A percentile compares a stretch with the other conserved stretches of the same genome.
Conservation (phyloP, 2,113 vertebrate genomes). For the Corynorhinus townsendii region DNA sequence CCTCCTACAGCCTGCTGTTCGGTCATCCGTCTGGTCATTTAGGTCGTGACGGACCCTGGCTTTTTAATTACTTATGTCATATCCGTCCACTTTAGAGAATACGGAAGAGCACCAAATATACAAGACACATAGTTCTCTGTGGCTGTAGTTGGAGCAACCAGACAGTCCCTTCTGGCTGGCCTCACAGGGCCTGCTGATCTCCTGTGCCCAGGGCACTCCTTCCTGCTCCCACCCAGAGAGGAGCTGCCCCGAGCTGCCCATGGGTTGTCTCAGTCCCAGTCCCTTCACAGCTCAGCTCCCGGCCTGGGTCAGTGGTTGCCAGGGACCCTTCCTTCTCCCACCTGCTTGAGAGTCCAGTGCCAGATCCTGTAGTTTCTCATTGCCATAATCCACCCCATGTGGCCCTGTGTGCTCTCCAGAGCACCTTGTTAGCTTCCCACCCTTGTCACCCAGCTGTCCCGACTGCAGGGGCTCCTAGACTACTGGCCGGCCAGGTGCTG, state of each 20-base stretch:
- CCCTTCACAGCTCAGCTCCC: not conserved
- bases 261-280: not conserved
- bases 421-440: not conserved
- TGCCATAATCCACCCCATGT: too few relatives aligned
- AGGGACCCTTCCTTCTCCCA: not conserved
- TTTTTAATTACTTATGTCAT: not conserved
- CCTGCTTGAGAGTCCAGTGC: not conserved
- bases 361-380: not conserved
- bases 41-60: too few relatives aligned
- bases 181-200: not conserved
- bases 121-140: not conserved
- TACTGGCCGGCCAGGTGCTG: not conserved
- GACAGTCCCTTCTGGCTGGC: not conserved
- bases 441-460: not conserved
- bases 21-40: too few relatives aligned
- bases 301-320: accelerated
- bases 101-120: not conserved
- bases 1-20: too few relatives aligned
- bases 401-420: not conserved
- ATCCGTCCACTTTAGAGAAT: not conserved
- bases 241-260: not conserved
- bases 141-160: not conserved
- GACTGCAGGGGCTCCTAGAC: not conserved
- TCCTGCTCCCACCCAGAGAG: not conserved
- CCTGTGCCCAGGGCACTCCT: not conserved